Conservation (phyloP, 2,888 invertebrate genomes). For the Meta bourneti region DNA sequence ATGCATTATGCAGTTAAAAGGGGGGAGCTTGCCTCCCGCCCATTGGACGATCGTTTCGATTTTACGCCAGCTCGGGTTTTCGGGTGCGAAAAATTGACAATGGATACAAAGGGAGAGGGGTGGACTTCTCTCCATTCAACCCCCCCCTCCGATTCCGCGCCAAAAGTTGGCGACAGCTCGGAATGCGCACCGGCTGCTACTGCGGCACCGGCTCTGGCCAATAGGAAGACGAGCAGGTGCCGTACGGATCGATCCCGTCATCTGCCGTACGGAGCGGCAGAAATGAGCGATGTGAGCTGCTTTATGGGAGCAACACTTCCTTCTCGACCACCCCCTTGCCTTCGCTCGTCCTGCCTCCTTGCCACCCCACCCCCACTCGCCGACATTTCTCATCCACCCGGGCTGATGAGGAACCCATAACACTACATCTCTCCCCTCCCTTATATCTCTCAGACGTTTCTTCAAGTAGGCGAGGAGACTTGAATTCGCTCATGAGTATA, state of each 20-base stretch:
- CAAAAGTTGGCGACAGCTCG: conserved; percentile 64
- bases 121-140: neutral
- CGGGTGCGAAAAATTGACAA: conserved; percentile 76
- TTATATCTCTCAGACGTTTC: neutral
- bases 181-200: conserved; percentile 71
- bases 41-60: conserved; percentile 72
- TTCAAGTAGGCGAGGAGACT: neutral
- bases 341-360: too few relatives aligned
- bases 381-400: neutral
- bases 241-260: conserved; percentile 50
- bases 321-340: neutral
- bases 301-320: conserved; percentile 59
- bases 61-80: conserved; percentile 65
- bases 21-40: conserved; percentile 53
- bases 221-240: conserved; percentile 56
- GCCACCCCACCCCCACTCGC: neutral
- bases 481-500: neutral
- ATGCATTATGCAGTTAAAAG: conserved; percentile 65
- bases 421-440: neutral
- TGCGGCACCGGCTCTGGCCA: conserved; percentile 67
- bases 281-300: conserved; percentile 61
- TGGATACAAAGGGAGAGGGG: conserved; percentile 50
- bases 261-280: conserved; percentile 31
- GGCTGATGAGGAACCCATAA: conserved; percentile 42
- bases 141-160: conserved; percentile 23